Evolutionary conservation across 2,113 vertebrate genomes (phyloP), one percentile per base, ranked within the genome.

Genomic region (Cinclus cinclus): DNA sequence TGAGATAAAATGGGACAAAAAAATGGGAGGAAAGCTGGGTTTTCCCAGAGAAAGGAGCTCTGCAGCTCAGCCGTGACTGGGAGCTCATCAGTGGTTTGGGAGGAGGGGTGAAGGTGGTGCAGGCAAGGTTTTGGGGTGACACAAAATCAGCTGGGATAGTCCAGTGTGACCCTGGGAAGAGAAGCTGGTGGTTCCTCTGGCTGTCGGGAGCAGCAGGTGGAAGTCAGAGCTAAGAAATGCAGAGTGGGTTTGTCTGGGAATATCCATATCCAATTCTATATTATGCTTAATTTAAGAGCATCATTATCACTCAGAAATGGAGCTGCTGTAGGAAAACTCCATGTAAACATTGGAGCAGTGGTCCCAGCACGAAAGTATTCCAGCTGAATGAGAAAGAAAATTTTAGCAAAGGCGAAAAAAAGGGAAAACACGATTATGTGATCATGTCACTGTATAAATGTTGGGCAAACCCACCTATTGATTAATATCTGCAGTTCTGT

Each of bases 381-480:
- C 58, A 90, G 25, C 41, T n/a, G 90, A 94, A 93, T 30, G 55
- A 39, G 67, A 60, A 69, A 19, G 30, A 46, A 55, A 35, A 33
- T 21, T 56, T 74, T 80, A 80, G 68, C 53, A 74, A 83, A 65
- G 63, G 60, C 63, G 49, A 42, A 69, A 79, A 76, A 56, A 80
- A 83, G 42, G 64, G 41, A 77, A 95, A 94, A 80, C 75, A 81
- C 1, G 1, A 90, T 97, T 86, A 89, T 90, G 73, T 88, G 88
- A 94, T 94, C 94, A 86, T 94, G 68, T 94, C 90, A 92, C 55
- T 39, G 22, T 62, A 70, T 83, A 92, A 95, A 97, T 95, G 86
- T 97, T 95, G 95, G 95, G 71, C 89, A 97, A 95, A 70, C 88
- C 89, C 86, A 89, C 35, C 3, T 94, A 89, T 93, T 83, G 96